Conservation (phyloP, 2,113 vertebrate species). For the Onychostruthus taczanowskii region DNA sequence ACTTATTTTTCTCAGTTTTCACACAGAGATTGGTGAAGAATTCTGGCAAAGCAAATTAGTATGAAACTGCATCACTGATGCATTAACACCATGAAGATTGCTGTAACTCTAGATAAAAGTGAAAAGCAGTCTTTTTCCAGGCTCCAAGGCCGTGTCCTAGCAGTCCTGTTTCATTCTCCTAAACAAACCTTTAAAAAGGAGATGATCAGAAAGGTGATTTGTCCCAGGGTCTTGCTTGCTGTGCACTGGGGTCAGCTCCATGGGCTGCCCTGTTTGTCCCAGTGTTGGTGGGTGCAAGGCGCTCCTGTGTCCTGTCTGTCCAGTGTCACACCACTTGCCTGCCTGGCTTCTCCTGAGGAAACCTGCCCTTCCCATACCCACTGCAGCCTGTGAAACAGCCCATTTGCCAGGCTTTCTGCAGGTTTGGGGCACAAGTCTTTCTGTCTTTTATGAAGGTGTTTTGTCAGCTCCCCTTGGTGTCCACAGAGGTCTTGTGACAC, state of each 20-base stretch:
- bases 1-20: neutral
- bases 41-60: neutral
- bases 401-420: neutral
- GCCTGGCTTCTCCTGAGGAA: neutral
- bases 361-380: neutral
- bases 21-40: neutral
- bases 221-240: accelerated
- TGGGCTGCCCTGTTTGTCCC: neutral
- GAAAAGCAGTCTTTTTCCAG: neutral
- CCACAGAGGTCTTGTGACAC: neutral
- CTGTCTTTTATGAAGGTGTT: neutral
- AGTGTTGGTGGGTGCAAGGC: neutral
- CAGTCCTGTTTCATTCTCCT: neutral
- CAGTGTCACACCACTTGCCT: neutral
- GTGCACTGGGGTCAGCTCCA: neutral
- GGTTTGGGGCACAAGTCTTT: neutral
- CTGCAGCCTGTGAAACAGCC: neutral
- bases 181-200: neutral
- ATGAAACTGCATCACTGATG: neutral
- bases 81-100: neutral
- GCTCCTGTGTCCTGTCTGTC: neutral
- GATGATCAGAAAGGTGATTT: neutral
- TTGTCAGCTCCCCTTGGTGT: neutral
- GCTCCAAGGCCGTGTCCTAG: neutral
- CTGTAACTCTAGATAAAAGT: neutral